These are phyloP conservation scores for Cephonodes hylas DNA, from an alignment of 2,888 invertebrate species.

Conservation along the genomic window DNA sequence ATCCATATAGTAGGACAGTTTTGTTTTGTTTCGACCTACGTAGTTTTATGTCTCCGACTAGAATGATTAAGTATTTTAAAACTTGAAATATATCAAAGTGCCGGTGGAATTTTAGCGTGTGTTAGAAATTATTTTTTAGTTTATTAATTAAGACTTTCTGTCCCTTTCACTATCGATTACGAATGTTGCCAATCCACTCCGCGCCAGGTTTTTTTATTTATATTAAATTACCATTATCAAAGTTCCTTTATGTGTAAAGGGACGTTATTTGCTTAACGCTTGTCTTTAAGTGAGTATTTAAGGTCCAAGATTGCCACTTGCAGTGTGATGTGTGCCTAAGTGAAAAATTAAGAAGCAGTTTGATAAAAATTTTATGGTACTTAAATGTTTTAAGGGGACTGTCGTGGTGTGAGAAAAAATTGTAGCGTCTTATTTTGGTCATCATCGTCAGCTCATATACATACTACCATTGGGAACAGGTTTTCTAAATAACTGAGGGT, in stretches of 20 bases:
- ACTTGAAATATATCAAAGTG: no score
- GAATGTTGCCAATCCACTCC: no score
- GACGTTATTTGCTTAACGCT: constrained; percentile 6
- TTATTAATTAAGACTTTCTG: no score
- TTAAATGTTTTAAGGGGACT: neutral
- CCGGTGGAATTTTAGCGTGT: no score
- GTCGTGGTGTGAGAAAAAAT: neutral
- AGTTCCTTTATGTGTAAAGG: neutral
- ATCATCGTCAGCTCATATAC: neutral
- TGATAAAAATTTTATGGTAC: neutral
- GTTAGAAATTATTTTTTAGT: no score
- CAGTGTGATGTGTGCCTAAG: neutral
- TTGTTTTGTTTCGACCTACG: no score
- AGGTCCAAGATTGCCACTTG: constrained; percentile 11
- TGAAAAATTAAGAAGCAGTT: neutral
- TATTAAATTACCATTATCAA: neutral
- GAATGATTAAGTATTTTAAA: no score
- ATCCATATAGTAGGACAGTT: no score
- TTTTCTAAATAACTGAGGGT: no score
- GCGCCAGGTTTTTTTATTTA: neutral
- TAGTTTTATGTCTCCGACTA: no score
- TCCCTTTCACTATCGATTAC: no score
- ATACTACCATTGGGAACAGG: no score
- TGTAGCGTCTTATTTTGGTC: neutral
- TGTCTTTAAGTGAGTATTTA: constrained; percentile 19